These are phyloP conservation scores for Galago senegalensis DNA, from an alignment of 2,797 vertebrate genomes.

Conservation along the genomic window DNA sequence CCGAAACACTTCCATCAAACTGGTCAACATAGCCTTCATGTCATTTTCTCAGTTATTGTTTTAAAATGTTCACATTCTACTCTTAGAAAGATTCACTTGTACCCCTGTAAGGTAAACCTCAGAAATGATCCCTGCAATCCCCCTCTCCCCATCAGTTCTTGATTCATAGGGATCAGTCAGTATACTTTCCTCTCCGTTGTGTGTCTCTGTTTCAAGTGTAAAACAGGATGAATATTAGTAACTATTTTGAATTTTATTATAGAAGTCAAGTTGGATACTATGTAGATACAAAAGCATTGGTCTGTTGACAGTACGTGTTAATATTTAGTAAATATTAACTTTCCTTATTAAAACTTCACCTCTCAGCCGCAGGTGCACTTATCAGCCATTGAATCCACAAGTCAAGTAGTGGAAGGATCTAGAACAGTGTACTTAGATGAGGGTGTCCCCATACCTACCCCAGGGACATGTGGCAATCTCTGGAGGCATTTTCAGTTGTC, in stretches of 20 bases:
- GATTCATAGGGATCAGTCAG: not conserved
- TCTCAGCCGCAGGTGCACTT: not conserved
- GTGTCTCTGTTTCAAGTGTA: not conserved
- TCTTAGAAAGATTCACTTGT: no score
- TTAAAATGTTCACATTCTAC: no score
- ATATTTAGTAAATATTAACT: not conserved
- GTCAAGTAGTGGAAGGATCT: not conserved
- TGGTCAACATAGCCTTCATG: no score
- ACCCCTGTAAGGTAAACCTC: no score
- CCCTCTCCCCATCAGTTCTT: not conserved
- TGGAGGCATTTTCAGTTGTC: not conserved
- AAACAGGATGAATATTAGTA: not conserved
- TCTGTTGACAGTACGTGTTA: not conserved
- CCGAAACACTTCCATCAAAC: no score
- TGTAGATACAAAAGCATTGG: not conserved
- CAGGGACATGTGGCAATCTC: not conserved
- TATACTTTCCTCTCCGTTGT: not conserved
- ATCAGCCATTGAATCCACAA: not conserved
- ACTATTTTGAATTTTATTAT: not conserved
- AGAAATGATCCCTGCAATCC: no score
- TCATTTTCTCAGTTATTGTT: no score
- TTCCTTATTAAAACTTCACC: not conserved
- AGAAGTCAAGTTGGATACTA: not conserved
- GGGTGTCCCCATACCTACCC: not conserved
- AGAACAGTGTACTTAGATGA: not conserved